Base-by-base conservation (phyloP, 2,113 vertebrate genomes). In the Eidolon helvum region DNA sequence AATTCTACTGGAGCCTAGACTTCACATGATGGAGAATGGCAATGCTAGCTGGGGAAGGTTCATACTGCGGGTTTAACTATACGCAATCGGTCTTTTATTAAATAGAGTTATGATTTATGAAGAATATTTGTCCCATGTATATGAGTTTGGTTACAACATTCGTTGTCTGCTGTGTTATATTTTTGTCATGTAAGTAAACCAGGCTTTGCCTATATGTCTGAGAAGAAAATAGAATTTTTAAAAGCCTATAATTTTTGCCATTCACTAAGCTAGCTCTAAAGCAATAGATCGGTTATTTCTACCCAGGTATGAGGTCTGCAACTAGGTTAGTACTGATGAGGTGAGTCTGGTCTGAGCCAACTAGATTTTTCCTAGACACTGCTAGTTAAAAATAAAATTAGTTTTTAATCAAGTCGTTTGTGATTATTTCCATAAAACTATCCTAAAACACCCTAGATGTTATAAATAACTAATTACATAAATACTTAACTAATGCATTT, bases 401-500 rank as follows among this genome's bases (percentile, higher is more conserved):
- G 61, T 30, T 88, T 95, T 87, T 18, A 84, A 85, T 65, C 24
- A 7, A 94, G 72, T 88, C 40, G 63, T 24, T 80, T 87, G 24
- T 1, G 55, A 84, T 92, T 66, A 78, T 59, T 35, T 53, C 77
- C 55, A 63, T 68, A 86, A 96, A 87, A 96, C 30, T 28, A 87
- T 66, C 57, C 68, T 63, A 69, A 48, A 88, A 96, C 38, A 93
- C 91, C 63, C 12, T 24, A 88, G 65, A n/a, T 21, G 80, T 55
- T 74, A 96, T 91, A 94, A 96, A 94, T 93, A 93, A 96, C 43
- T 61, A 92, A 95, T 63, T 79, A 77, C 35, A 92, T 97, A 95
- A 92, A 97, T 97, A 92, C 93, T 96, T 94, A 92, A 97, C 21
- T 45, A 87, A 75, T 61, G 40, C 28, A 90, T 87, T 97, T 96